A percentile compares a stretch with the other conserved stretches of the same genome.
Conservation (phyloP, 2,113 vertebrate genomes). For the Clarias gariepinus region DNA sequence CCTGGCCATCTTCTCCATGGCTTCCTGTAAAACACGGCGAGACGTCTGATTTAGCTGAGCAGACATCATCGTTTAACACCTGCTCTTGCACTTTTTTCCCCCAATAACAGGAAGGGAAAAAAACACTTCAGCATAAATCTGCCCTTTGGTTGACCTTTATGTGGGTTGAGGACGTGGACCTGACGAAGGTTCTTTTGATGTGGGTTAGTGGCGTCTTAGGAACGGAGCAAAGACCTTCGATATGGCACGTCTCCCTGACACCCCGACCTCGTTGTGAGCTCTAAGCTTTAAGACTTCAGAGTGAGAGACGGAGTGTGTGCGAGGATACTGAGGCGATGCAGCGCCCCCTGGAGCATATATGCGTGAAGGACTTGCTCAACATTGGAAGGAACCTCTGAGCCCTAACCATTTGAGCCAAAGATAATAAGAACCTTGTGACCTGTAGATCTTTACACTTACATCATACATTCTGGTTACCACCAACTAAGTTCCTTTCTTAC, state of each 20-base stretch:
- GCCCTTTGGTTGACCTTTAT: not conserved
- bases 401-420: no score
- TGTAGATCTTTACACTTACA: no score
- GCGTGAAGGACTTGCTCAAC: no score
- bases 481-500: not conserved
- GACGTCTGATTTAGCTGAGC: not conserved
- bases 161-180: not conserved
- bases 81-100: not conserved
- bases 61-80: not conserved
- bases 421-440: no score
- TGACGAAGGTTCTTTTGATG: not conserved
- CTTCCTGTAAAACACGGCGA: constrained; percentile 76
- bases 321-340: no score
- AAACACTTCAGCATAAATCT: not conserved
- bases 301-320: not conserved
- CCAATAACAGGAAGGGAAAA: not conserved
- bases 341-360: no score
- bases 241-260: not conserved
- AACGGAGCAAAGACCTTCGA: not conserved
- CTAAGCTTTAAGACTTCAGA: not conserved
- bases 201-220: not conserved
- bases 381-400: no score
- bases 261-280: not conserved
- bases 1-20: constrained; percentile 90
- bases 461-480: no score